phyloP scores from a whole-genome alignment of 2,888 invertebrate genomes.

The Fragum whitleyi region DNA sequence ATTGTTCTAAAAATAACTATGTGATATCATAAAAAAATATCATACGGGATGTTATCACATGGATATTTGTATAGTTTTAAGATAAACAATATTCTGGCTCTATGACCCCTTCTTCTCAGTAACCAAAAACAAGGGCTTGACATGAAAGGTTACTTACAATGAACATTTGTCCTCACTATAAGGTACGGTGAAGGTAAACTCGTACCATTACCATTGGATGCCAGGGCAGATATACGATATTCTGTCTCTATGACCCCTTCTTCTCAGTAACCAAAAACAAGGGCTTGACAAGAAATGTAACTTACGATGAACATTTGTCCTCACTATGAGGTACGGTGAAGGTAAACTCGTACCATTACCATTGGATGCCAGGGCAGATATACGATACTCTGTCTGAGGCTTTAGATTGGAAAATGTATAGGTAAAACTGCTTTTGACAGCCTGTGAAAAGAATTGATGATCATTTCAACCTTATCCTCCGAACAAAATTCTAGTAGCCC shows the following conservation, averaged over 20 bases:
- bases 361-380: constrained; percentile 57
- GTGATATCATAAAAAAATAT: too few relatives aligned
- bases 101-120: too few relatives aligned
- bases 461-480: background rate
- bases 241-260: too few relatives aligned
- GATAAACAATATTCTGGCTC: constrained; percentile 50
- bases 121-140: too few relatives aligned
- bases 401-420: constrained; percentile 43
- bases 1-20: too few relatives aligned
- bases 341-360: constrained; percentile 62
- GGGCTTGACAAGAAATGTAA: too few relatives aligned
- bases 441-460: constrained; percentile 15
- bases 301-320: constrained; percentile 42
- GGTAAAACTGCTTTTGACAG: background rate
- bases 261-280: too few relatives aligned
- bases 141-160: constrained; percentile 9
- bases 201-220: constrained; percentile 59
- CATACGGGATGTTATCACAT: too few relatives aligned
- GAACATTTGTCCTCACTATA: constrained; percentile 42
- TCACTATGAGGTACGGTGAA: constrained; percentile 36
- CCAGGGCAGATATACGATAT: constrained; percentile 54
- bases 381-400: constrained; percentile 50
- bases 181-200: constrained; percentile 60
- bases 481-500: too few relatives aligned
- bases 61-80: too few relatives aligned